phyloP scores from a whole-genome alignment of 2,113 vertebrate species.

The Phoxinus phoxinus region DNA sequence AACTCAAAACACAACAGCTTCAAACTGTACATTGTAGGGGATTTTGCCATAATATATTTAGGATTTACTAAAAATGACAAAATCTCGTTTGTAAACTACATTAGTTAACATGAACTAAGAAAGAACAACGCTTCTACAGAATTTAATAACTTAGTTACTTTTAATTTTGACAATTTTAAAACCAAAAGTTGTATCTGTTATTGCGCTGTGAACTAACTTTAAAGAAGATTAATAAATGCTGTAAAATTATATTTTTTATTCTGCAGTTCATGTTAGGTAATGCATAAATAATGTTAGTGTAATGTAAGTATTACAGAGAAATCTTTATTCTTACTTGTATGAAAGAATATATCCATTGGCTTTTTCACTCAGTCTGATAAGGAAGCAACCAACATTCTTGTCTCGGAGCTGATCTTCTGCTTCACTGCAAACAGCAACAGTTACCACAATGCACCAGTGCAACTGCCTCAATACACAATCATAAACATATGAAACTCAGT shows the following conservation, averaged over 20 bases:
- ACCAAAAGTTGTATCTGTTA: background rate
- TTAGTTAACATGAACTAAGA: background rate
- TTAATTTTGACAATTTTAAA: background rate
- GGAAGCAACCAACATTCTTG: conserved; percentile 79
- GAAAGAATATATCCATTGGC: conserved; percentile 84
- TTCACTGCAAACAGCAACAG: conserved; percentile 68
- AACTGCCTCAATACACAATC: background rate
- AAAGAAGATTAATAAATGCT: background rate
- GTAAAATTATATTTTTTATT: background rate
- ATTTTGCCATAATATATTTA: background rate
- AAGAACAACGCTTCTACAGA: background rate
- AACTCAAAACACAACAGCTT: no score
- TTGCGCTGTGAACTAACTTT: background rate
- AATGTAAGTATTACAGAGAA: background rate
- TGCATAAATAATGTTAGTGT: background rate
- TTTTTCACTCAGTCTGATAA: conserved; percentile 84
- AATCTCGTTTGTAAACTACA: background rate
- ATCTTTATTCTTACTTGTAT: conserved; percentile 78
- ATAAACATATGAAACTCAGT: background rate
- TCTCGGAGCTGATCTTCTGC: conserved; percentile 80
- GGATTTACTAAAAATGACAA: background rate
- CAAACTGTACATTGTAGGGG: background rate
- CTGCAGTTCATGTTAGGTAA: background rate
- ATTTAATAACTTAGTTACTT: background rate
- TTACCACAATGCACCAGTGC: background rate